These are phyloP conservation scores for Neodiprion virginianus DNA, from an alignment of 1,140 invertebrate genomes.

Conservation along the genomic window DNA sequence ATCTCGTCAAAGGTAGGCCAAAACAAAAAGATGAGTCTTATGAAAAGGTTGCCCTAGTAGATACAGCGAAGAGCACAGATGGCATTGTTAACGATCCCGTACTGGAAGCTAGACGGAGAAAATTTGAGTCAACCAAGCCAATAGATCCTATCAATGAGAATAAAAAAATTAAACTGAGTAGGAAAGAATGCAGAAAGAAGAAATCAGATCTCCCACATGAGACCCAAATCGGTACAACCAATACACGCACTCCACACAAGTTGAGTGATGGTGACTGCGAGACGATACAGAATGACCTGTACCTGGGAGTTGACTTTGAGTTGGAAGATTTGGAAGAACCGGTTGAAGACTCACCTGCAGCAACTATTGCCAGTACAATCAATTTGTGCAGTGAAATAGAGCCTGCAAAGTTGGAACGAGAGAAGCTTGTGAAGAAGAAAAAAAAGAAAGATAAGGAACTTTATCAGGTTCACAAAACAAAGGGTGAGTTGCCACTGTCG, in stretches of 20 bases:
- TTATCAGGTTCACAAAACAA: constrained; percentile 53
- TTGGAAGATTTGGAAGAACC: constrained; percentile 39
- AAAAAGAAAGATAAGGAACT: constrained; percentile 56
- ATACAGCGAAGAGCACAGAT: constrained; percentile 28
- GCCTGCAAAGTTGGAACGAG: constrained; percentile 38
- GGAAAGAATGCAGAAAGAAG: constrained; percentile 34
- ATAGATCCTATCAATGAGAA: constrained; percentile 49
- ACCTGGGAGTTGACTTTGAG: constrained; percentile 38
- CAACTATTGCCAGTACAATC: constrained; percentile 22
- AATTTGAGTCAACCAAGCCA: constrained; percentile 53
- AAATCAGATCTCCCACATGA: constrained; percentile 23
- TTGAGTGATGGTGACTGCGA: constrained; percentile 26
- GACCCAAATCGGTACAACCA: constrained; percentile 24
- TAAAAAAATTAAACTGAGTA: constrained; percentile 57
- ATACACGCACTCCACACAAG: constrained; percentile 20
- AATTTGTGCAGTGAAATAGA: constrained; percentile 38
- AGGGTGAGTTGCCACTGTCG: constrained; percentile 44
- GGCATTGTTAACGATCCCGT: constrained; percentile 43
- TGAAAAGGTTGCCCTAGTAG: constrained; percentile 21
- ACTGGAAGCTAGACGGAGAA: constrained; percentile 51
- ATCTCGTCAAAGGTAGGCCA: constrained; percentile 26
- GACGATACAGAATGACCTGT: constrained; percentile 32
- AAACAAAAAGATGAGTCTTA: constrained; percentile 32
- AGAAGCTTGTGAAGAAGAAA: constrained; percentile 46
- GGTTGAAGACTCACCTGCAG: constrained; percentile 31